A percentile compares a stretch with the other conserved stretches of the same genome.
phyloP scores from a whole-genome alignment of 2,797 vertebrate genomes.

The Amniataba percoides region DNA sequence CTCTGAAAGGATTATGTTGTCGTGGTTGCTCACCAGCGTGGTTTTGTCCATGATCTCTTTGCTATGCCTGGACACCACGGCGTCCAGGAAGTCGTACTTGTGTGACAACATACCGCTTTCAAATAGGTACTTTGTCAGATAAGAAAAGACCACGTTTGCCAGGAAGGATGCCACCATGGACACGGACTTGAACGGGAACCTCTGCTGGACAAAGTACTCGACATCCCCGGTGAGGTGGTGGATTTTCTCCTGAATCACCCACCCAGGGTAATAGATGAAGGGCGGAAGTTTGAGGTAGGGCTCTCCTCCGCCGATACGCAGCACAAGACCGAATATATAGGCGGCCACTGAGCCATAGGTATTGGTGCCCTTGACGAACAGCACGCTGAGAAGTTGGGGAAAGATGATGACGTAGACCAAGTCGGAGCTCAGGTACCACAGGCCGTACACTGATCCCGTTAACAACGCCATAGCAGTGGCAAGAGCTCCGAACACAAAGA shows the following conservation, averaged over 20 bases:
- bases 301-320: constrained; percentile 95
- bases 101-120: constrained; percentile 93
- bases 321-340: constrained; percentile 92
- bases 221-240: constrained; percentile 79
- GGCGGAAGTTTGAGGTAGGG: constrained; percentile 94
- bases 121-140: constrained; percentile 94
- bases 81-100: constrained; percentile 94
- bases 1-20: constrained; percentile 95
- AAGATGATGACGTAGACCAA: constrained; percentile 98
- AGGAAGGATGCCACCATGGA: constrained; percentile 94
- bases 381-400: constrained; percentile 94
- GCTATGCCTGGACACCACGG: constrained; percentile 94
- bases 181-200: constrained; percentile 95
- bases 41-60: constrained; percentile 98
- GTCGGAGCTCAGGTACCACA: constrained; percentile 99
- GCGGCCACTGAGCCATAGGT: constrained; percentile 95
- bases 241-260: constrained; percentile 85
- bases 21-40: constrained; percentile 90
- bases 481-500: constrained; percentile 95
- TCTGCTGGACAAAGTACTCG: constrained; percentile 89
- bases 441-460: constrained; percentile 93
- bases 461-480: constrained; percentile 96
- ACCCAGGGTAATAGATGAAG: constrained; percentile 95
- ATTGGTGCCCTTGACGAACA: constrained; percentile 96
- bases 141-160: constrained; percentile 90